phyloP scores from a whole-genome alignment of 2,888 invertebrate genomes.

The Epinotia nisella region DNA sequence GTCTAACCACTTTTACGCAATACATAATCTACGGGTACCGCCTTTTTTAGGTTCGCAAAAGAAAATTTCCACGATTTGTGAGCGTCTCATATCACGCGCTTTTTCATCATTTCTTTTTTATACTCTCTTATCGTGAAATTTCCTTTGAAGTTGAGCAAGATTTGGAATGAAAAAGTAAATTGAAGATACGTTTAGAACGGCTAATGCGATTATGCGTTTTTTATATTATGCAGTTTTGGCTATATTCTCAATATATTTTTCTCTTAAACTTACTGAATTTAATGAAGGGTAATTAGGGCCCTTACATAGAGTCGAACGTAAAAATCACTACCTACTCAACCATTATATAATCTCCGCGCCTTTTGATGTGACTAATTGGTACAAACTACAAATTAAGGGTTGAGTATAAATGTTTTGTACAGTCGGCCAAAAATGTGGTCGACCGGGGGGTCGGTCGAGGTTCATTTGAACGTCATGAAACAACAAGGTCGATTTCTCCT shows the following conservation, averaged over 20 bases:
- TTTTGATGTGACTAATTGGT: no score
- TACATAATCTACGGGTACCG: conserved; percentile 52
- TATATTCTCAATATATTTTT: not conserved
- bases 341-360: no score
- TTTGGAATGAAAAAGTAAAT: conserved; percentile 51
- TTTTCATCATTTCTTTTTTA: conserved; percentile 66
- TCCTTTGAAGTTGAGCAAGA: conserved; percentile 60
- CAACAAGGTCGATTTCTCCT: no score
- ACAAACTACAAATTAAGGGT: no score
- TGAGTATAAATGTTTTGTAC: no score
- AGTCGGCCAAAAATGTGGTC: no score
- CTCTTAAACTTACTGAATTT: not conserved
- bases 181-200: conserved; percentile 7
- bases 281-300: no score
- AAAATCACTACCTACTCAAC: no score
- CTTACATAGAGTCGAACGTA: no score
- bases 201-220: conserved; percentile 22
- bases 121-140: conserved; percentile 54
- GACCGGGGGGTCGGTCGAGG: no score
- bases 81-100: conserved; percentile 64
- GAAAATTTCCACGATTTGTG: conserved; percentile 59
- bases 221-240: not conserved
- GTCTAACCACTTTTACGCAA: conserved; percentile 18
- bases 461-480: no score
- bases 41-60: conserved; percentile 58